Conservation (phyloP, 2,888 invertebrate genomes). For the Drosophila lacicola region DNA sequence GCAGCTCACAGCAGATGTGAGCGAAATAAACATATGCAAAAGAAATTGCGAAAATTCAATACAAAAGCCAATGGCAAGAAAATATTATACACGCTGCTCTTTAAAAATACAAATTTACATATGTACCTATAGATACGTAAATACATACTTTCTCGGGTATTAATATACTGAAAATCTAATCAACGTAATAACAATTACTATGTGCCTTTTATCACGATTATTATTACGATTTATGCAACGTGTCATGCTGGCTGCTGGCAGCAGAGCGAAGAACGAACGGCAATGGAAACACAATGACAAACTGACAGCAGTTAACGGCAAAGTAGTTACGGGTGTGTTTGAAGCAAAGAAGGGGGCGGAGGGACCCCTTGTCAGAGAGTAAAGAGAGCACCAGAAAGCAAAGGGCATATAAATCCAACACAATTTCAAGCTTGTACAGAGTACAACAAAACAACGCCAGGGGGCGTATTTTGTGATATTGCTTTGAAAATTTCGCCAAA, state of each 20-base stretch:
- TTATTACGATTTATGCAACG: constrained; percentile 80
- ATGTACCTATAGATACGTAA: constrained; percentile 24
- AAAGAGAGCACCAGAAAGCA: constrained; percentile 31
- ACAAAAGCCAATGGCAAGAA: constrained; percentile 26
- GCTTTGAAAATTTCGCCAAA: constrained; percentile 25
- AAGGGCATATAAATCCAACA: constrained; percentile 54
- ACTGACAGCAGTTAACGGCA: constrained; percentile 70
- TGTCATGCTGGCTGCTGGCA: constrained; percentile 67
- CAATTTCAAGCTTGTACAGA: constrained; percentile 21
- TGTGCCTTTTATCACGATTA: constrained; percentile 66
- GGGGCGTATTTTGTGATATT: constrained; percentile 63
- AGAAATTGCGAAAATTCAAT: constrained; percentile 61
- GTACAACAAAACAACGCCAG: constrained; percentile 30
- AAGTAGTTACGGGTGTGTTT: constrained; percentile 58
- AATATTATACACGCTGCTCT: constrained; percentile 21
- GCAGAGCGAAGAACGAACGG: constrained; percentile 46
- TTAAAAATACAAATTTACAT: constrained; percentile 16
- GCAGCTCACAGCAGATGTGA: constrained; percentile 29
- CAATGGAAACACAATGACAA: constrained; percentile 72
- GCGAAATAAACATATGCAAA: constrained; percentile 58
- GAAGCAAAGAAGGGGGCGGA: constrained; percentile 3
- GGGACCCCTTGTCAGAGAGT: constrained; percentile 26
- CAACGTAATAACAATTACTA: constrained; percentile 37
- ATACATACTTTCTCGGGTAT: constrained; percentile 9
- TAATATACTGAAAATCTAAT: constrained; percentile 50